Conservation (phyloP, 2,888 invertebrate species). For the Eurytoma adleriae region DNA sequence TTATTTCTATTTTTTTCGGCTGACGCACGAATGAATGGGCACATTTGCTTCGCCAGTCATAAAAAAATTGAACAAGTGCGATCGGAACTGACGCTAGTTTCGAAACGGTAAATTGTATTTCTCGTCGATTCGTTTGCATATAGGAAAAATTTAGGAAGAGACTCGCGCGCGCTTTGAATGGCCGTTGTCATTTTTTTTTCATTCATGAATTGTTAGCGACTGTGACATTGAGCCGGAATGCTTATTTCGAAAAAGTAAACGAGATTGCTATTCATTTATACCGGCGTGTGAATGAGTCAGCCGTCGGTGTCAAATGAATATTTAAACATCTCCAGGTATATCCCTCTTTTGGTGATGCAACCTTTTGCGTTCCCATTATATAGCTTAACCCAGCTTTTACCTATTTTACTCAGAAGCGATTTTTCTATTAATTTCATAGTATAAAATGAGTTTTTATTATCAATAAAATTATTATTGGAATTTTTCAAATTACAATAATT, state of each 20-base stretch:
- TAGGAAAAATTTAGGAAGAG: no score
- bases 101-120: neutral
- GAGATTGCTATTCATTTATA: slow-evolving; percentile 49
- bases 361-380: slow-evolving; percentile 20
- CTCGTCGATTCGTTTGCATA: no score
- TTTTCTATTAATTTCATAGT: no score
- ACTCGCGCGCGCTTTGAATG: no score
- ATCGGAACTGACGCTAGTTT: no score
- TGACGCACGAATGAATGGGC: no score
- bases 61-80: no score
- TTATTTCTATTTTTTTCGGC: no score
- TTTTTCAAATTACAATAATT: no score
- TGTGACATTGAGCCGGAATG: slow-evolving; percentile 37
- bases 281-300: slow-evolving; percentile 41
- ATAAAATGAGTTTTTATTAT: no score
- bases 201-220: slow-evolving; percentile 14
- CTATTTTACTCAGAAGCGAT: neutral
- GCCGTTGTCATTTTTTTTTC: slow-evolving; percentile 9
- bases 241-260: slow-evolving; percentile 37
- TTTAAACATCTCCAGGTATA: slow-evolving; percentile 37
- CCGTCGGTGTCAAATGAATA: slow-evolving; percentile 43
- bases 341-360: slow-evolving; percentile 37
- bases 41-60: no score
- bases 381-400: slow-evolving; percentile 16
- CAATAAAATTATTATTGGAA: no score